phyloP scores from a whole-genome alignment of 2,797 vertebrate genomes.

The Etheostoma perlongum region DNA sequence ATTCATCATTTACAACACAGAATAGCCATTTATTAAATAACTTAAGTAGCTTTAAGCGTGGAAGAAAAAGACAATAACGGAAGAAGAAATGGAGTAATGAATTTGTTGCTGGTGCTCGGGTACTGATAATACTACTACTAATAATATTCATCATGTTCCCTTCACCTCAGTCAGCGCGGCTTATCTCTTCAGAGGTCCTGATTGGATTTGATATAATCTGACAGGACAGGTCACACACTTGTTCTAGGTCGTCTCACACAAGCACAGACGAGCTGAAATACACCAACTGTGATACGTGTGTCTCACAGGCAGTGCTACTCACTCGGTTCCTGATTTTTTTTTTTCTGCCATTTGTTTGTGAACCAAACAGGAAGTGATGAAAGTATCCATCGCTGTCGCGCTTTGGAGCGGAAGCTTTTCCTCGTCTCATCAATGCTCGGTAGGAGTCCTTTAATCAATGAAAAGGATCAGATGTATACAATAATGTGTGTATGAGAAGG shows the following conservation, averaged over 20 bases:
- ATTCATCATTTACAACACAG: no score
- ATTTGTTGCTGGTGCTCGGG: no score
- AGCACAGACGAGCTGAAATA: neutral
- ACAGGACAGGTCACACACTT: slow-evolving; percentile 56
- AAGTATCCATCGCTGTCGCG: accelerated
- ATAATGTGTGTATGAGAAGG: no score
- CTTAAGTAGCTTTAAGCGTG: no score
- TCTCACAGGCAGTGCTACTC: neutral
- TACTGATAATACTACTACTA: neutral
- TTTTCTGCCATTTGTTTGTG: slow-evolving; percentile 8
- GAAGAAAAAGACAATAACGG: no score
- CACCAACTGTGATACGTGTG: neutral
- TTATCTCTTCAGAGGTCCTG: slow-evolving; percentile 35
- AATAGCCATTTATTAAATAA: neutral
- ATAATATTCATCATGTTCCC: neutral
- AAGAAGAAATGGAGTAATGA: no score
- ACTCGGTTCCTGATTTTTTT: neutral
- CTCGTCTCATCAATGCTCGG: slow-evolving; percentile 43
- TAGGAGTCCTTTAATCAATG: slow-evolving; percentile 35
- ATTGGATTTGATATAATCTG: slow-evolving; percentile 79
- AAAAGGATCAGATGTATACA: neutral
- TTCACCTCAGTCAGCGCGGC: neutral
- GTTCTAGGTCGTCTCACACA: slow-evolving; percentile 42
- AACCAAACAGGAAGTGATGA: slow-evolving; percentile 28
- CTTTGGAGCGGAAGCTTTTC: slow-evolving; percentile 3